phyloP scores from a whole-genome alignment of 2,797 vertebrate genomes.

The Cossypha dichroa region DNA sequence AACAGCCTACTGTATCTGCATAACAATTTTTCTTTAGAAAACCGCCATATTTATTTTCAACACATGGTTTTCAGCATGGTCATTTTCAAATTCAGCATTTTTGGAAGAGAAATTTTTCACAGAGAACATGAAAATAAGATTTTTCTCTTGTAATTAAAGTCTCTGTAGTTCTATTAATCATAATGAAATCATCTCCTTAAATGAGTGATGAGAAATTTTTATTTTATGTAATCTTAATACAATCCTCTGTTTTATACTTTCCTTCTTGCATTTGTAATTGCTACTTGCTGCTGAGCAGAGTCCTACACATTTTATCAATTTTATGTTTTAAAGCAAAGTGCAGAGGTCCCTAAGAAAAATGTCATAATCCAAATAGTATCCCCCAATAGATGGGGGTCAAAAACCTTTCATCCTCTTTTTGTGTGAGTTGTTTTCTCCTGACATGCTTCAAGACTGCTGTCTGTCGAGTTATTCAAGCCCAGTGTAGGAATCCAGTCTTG shows the following conservation, averaged over 20 bases:
- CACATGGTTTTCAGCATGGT: not conserved
- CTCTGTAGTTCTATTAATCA: not conserved
- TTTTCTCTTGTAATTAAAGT: not conserved
- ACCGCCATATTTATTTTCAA: not conserved
- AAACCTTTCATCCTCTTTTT: not conserved
- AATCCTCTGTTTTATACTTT: not conserved
- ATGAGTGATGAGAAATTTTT: not conserved
- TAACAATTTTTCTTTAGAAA: not conserved
- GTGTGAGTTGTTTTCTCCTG: not conserved
- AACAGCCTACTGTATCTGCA: not conserved
- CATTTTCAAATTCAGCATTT: not conserved
- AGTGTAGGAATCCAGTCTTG: not conserved
- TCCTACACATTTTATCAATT: not conserved
- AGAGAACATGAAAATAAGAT: no score
- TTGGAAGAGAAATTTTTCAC: no score
- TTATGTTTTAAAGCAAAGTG: not conserved
- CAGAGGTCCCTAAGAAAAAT: not conserved
- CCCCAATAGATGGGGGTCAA: not conserved
- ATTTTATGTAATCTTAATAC: not conserved
- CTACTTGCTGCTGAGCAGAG: not conserved
- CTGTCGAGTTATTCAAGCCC: not conserved
- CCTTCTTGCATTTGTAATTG: fast-evolving
- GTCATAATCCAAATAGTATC: not conserved
- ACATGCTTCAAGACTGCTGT: not conserved
- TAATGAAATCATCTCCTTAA: not conserved